These are phyloP conservation scores for Escarpia spicata DNA, from an alignment of 2,888 invertebrate species.

Conservation along the genomic window DNA sequence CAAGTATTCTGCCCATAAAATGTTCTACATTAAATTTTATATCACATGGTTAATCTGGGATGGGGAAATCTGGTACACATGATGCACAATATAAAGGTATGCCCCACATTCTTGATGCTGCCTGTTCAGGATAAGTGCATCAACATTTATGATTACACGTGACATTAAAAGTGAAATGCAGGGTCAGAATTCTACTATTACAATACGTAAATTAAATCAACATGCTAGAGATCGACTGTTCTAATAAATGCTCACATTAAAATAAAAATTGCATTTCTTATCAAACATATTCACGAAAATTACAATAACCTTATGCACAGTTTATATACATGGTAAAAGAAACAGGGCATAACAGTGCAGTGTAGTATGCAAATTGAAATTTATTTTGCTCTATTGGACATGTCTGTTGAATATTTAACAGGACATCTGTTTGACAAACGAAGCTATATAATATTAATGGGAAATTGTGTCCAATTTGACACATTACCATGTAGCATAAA, in stretches of 20 bases:
- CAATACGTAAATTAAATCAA: not conserved
- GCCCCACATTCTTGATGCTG: not conserved
- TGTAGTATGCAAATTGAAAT: not conserved
- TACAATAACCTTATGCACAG: too few relatives aligned
- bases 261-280: not conserved
- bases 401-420: not conserved
- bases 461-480: not conserved
- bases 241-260: not conserved
- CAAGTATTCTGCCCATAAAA: not conserved
- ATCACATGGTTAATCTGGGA: not conserved
- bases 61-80: not conserved
- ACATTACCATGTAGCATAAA: not conserved
- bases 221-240: not conserved
- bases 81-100: not conserved
- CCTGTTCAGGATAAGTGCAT: not conserved
- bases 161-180: not conserved
- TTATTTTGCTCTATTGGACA: not conserved
- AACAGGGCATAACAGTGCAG: not conserved
- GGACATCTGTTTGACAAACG: not conserved
- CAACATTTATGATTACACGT: not conserved
- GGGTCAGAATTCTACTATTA: not conserved
- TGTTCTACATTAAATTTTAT: not conserved
- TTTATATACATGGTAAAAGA: too few relatives aligned
- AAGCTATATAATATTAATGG: not conserved
- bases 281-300: not conserved